Evolutionary conservation across 2,797 vertebrate species (phyloP), one percentile per base, ranked within the genome.

Genomic region (Gambusia yucatana): DNA sequence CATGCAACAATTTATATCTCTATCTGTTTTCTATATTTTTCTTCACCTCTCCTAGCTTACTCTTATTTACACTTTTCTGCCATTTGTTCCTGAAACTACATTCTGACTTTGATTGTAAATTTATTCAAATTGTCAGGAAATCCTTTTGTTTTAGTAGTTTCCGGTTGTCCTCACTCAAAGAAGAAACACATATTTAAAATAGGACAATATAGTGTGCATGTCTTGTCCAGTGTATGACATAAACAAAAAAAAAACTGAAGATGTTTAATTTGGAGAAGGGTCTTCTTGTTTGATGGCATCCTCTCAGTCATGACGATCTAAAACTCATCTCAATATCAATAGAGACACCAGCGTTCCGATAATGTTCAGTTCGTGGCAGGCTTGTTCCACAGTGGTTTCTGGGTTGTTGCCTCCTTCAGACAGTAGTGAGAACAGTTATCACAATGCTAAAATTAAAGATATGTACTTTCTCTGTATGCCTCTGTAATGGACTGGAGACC

Each of bases 11-110:
- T 81, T 83, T 70, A 71, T 83, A 79, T 70, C n/a, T 87, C 67
- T 79, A 17, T 65, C 22, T 59, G 61, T 57, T 41, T 75, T 77
- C n/a, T 73, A 72, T 73, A 55, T 22, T 59, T 43, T 46, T 36
- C 28, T 33, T 36, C 41, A 63, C 43, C 80, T 20, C 47, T 79
- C 77, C 73, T 80, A 44, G 30, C 73, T 86, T 91, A 86, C 87
- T 86, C 87, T 92, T 79, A 73, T 87, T 89, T 78, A 82, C 81
- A 83, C 73, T 44, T 84, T 71, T 17, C 63, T 10, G 28, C 55
- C 61, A 71, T 59, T 67, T 55, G 28, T 3, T 82, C 52, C 33
- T 72, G 20, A 76, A 69, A 25, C 72, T 41, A 69, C 30, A 20
- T 36, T 47, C 52, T 79, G 47, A 44, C 55, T n/a, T 65, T 78